Base-by-base conservation (phyloP, 2,888 invertebrate genomes). In the Zeuzera pyrina region DNA sequence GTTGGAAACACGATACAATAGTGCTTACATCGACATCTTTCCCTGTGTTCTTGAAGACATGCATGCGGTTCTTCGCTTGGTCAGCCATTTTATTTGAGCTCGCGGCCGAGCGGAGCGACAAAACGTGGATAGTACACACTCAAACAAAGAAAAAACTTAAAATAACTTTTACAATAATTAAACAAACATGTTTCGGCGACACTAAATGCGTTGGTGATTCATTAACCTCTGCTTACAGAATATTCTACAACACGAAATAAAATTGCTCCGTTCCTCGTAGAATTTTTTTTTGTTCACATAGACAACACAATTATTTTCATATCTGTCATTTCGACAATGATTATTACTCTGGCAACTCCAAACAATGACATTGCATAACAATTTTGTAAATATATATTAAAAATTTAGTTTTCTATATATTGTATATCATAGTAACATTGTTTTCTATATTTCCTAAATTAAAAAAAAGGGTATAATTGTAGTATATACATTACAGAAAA, bases 41-140 rank as follows among this genome's bases (percentile, higher is more conserved):
- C 68, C 98, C 98, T 88, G 95, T 95, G 88, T 98, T 98, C 91
- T 98, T 98, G 85, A 96, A 97, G 76, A 90, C 93, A 84, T 93
- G 92, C 88, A 94, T 90, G 85, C 95, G 92, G 88, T 90, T 92
- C 87, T 91, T 91, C 85, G 86, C 86, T 81, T 85, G 87, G 79
- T 88, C 88, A 88, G 90, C 89, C 91, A 91, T 91, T 89, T 89
- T 90, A 79, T 65, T 63, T 66, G 64, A 69, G 67, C 57, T 71
- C 54, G 59, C 61, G 62, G 64, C 61, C 58, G 55, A 54, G 57
- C 58, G 48, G 41, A n/a, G n/a, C n/a, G n/a, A 41, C 46, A 49
- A 55, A 59, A 70, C 64, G 68, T 66, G 55, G 49, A 58, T 57
- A 66, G 65, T 69, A 70, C 65, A 73, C 76, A 67, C 70, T 63